A percentile compares a stretch with the other conserved stretches of the same genome.
Conservation (phyloP, 2,113 vertebrate genomes). For the Poeciliopsis prolifica region DNA sequence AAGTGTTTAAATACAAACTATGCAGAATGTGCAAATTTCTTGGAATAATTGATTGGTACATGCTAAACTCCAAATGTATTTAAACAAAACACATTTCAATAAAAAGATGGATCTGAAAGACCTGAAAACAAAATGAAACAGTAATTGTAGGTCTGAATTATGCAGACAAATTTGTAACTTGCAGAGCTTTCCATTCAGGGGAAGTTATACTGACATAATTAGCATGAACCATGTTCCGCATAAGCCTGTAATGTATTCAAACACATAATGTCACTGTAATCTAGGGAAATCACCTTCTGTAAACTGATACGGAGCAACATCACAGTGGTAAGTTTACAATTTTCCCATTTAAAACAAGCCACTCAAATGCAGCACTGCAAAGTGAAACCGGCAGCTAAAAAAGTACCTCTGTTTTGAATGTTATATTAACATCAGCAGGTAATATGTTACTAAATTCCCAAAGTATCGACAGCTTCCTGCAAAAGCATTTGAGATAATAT, state of each 20-base stretch:
- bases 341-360: constrained; percentile 14
- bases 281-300: constrained; percentile 23
- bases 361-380: constrained; percentile 5
- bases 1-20: too few relatives aligned
- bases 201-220: constrained; percentile 7
- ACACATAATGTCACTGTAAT: neutral
- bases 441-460: neutral
- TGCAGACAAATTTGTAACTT: neutral
- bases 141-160: neutral
- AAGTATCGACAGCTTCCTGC: too few relatives aligned
- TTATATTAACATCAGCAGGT: neutral
- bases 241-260: neutral
- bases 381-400: neutral
- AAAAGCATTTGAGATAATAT: too few relatives aligned
- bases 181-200: neutral
- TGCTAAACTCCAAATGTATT: too few relatives aligned
- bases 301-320: neutral
- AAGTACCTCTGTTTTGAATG: neutral
- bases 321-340: constrained; percentile 8
- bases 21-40: too few relatives aligned
- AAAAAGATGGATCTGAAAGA: neutral
- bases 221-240: neutral
- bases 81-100: too few relatives aligned
- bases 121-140: too few relatives aligned
- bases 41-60: too few relatives aligned